A percentile compares a stretch with the other conserved stretches of the same genome.
phyloP scores from a whole-genome alignment of 2,113 vertebrate species.

The Nothobranchius kuhntae region DNA sequence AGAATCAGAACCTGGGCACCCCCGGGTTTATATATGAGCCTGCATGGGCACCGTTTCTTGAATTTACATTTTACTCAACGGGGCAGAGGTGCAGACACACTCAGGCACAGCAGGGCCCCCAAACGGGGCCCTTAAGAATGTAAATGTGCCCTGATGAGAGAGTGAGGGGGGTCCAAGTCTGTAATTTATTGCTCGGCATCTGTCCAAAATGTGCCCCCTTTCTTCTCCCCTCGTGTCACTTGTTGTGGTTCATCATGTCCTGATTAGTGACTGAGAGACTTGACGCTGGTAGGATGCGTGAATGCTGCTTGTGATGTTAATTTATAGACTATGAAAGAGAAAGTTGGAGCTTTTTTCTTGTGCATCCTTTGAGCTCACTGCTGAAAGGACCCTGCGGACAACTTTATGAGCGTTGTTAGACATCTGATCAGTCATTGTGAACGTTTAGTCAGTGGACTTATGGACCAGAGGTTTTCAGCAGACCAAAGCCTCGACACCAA shows the following conservation, averaged over 20 bases:
- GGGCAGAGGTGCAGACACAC: slow-evolving; percentile 51
- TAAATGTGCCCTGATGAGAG: slow-evolving; percentile 63
- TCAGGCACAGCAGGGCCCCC: slow-evolving; percentile 37
- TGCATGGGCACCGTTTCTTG: slow-evolving; percentile 33
- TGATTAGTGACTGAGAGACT: slow-evolving; percentile 73
- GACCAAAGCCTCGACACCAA: too few relatives aligned
- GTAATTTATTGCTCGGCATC: slow-evolving; percentile 78
- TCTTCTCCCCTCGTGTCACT: slow-evolving; percentile 70
- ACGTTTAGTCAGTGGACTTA: too few relatives aligned
- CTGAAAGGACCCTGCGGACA: slow-evolving; percentile 37
- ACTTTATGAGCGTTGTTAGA: slow-evolving; percentile 30
- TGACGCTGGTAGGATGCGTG: slow-evolving; percentile 66
- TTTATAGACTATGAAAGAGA: slow-evolving; percentile 65
- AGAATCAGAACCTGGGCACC: not conserved
- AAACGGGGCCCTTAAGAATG: slow-evolving; percentile 56
- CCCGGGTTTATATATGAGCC: slow-evolving; percentile 12
- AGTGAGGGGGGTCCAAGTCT: not conserved
- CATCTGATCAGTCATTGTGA: slow-evolving; percentile 17
- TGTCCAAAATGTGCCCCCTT: slow-evolving; percentile 78
- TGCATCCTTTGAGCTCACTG: not conserved
- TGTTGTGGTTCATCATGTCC: slow-evolving; percentile 72
- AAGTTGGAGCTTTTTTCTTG: slow-evolving; percentile 38
- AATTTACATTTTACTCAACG: slow-evolving; percentile 68
- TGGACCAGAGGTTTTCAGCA: too few relatives aligned
- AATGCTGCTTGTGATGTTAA: slow-evolving; percentile 75